Evolutionary conservation across 1,140 invertebrate genomes (phyloP), one percentile per base, ranked within the genome.

Genomic region (Dinothrombium tinctorium): DNA sequence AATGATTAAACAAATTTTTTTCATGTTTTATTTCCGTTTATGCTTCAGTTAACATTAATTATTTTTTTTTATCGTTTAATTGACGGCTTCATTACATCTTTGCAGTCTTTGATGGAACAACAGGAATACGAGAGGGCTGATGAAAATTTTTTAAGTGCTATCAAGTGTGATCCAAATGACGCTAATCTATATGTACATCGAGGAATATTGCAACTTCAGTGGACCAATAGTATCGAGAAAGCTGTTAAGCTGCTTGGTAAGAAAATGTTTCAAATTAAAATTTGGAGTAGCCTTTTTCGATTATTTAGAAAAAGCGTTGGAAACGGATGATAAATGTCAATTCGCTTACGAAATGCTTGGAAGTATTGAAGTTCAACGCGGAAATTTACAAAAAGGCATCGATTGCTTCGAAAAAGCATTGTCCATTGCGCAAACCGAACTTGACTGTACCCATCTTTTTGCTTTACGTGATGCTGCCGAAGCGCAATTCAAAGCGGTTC

Each of bases 331-430:
- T 20, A 81, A 79, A 58, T 90, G 83, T 66, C 76, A 84, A 62
- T 79, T 87, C 65, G 86, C 77, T 11, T 90, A 83, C 60, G 86
- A 95, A 64, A 87, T 84, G 21, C 62, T 92, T 36, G 86, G 79
- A 45, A 86, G 82, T 2, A 75, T 94, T 47, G 79, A 87, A 71
- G 76, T 89, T 46, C 83, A 90, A 63, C 73, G 79, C 47, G 79
- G 79, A 33, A 78, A 87, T 55, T 59, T 92, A 40, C 62, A 71
- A 37, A 64, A 72, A 52, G 83, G 84, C 6, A 69, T 90, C 42
- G 69, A 73, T 46, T 62, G 81, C 15, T 89, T 90, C 54, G 73
- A 89, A 48, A 82, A 80, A 58, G 84, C 84, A n/a, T 71, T 92
- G 43, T 64, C 67, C 35, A 61, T 86, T 39, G 72, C 78, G 20